Evolutionary conservation across 2,113 vertebrate species (phyloP).

Genomic region (Synodontis membranacea): DNA sequence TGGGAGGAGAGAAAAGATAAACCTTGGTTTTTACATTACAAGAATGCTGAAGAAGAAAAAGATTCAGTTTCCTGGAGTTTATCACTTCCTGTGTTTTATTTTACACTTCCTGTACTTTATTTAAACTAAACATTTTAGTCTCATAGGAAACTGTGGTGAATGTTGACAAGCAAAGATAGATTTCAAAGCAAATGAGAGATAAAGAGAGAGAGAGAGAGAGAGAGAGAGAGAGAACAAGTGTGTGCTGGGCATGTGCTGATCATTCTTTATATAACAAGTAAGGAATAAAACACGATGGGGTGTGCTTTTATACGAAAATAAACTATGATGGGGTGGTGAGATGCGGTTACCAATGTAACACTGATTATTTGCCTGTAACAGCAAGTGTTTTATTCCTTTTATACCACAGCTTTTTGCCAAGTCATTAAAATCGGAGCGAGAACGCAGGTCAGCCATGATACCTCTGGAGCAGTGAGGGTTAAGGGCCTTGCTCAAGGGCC

Average conservation of each 20-base stretch:
- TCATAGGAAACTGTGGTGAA: background rate
- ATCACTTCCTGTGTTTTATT: conserved; percentile 26
- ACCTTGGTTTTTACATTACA: background rate
- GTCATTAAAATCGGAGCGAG: no score
- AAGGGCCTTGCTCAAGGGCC: no score
- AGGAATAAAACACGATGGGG: background rate
- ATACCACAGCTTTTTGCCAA: no score
- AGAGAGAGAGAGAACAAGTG: background rate
- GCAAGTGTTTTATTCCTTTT: no score
- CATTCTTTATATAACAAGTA: background rate
- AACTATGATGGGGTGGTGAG: background rate
- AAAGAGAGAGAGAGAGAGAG: background rate
- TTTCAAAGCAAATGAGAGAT: background rate
- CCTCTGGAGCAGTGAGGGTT: no score
- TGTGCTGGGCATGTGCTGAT: background rate
- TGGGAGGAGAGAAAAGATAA: conserved; percentile 13
- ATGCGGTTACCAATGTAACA: background rate
- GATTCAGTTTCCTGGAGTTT: conserved; percentile 1
- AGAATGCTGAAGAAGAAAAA: conserved; percentile 15
- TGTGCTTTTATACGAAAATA: background rate
- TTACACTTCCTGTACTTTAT: conserved; percentile 22
- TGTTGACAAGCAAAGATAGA: background rate
- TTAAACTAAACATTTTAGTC: conserved; percentile 5
- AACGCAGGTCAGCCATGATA: no score
- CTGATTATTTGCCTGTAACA: no score